Conservation (phyloP, 2,888 invertebrate species). For the Terebella lapidaria region DNA sequence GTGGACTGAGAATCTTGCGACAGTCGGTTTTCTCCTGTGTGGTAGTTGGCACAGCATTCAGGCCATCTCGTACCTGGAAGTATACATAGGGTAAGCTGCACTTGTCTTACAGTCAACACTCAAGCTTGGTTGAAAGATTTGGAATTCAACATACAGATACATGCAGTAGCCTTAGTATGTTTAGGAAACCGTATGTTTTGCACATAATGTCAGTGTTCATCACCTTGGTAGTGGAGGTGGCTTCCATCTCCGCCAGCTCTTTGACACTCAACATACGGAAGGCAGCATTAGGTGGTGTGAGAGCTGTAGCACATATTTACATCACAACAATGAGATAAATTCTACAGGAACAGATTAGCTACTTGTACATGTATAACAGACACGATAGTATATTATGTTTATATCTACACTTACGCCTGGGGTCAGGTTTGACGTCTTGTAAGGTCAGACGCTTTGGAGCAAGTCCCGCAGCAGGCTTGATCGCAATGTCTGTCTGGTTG, state of each 20-base stretch:
- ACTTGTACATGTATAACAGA: too few relatives aligned
- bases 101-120: too few relatives aligned
- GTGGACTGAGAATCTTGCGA: conserved; percentile 39
- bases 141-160: too few relatives aligned
- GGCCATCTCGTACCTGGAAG: conserved; percentile 35
- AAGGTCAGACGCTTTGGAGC: conserved; percentile 36
- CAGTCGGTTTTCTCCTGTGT: conserved; percentile 47
- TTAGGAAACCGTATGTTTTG: too few relatives aligned
- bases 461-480: conserved; percentile 48
- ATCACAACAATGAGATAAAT: too few relatives aligned
- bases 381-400: not conserved
- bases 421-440: conserved; percentile 44
- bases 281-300: conserved; percentile 42
- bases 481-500: conserved; percentile 45
- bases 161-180: too few relatives aligned
- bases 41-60: conserved; percentile 50
- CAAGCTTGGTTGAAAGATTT: too few relatives aligned
- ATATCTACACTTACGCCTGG: conserved; percentile 31
- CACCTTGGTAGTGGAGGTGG: conserved; percentile 16
- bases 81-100: not conserved
- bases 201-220: too few relatives aligned
- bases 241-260: conserved; percentile 34
- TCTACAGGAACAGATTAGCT: too few relatives aligned
- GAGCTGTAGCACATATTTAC: conserved; percentile 38
- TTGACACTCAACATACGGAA: conserved; percentile 47